Evolutionary conservation across 2,113 vertebrate genomes (phyloP).

Genomic region (Rissa tridactyla): DNA sequence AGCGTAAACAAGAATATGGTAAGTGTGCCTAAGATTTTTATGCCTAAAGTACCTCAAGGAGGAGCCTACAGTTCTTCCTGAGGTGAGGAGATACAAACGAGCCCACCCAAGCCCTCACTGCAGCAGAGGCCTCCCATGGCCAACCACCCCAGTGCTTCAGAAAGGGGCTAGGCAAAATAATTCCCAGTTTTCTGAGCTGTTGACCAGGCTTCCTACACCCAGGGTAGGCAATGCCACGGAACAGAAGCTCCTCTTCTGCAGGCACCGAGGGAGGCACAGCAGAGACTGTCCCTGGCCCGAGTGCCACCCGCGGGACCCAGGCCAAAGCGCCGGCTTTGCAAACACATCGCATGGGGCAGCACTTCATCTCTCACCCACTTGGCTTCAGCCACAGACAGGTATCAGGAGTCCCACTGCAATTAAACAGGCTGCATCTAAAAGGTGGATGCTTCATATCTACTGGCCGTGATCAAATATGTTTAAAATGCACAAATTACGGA

Average conservation of each 20-base stretch:
- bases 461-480: not conserved
- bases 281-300: not conserved
- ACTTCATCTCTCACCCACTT: not conserved
- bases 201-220: not conserved
- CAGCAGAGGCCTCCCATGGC: not conserved
- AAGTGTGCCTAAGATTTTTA: not conserved
- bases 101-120: not conserved
- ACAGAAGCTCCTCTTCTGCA: not conserved
- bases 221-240: fast-evolving
- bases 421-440: not conserved
- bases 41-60: not conserved
- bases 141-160: not conserved
- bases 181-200: not conserved
- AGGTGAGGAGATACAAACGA: fast-evolving
- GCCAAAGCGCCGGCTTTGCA: not conserved
- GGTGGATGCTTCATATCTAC: not conserved
- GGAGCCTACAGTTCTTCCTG: not conserved
- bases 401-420: not conserved
- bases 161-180: not conserved
- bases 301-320: not conserved
- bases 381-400: not conserved
- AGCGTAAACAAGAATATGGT: not conserved
- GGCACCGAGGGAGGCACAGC: not conserved
- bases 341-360: not conserved
- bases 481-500: not conserved